Base-by-base conservation (phyloP, 2,888 invertebrate genomes). In the Agrochola macilenta region DNA sequence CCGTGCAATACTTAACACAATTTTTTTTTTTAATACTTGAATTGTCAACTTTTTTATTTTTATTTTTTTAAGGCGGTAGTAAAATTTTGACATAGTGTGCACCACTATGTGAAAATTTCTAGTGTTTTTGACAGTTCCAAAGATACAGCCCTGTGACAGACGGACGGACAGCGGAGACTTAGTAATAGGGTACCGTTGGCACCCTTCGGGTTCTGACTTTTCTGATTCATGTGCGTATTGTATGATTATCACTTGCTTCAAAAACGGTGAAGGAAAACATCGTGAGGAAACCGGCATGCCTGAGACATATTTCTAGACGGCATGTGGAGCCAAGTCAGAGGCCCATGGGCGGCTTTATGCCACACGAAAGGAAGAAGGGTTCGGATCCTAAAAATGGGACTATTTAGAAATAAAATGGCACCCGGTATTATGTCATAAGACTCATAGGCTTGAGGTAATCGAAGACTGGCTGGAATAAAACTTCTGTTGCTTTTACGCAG, bases 401-500 rank as follows among this genome's bases (percentile, higher is more conserved):
- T 58, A 14, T 35, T 35, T 39, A 14, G 23, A 69, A 46, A 12
- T 23, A 69, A 57, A n/a, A 74, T n/a, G n/a, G 30, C 52, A 4
- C n/a, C 65, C 39, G 12, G 14, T 17, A 23, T 52, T 20, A 12
- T 17, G 1, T 30, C 17, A 60, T 9, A 46, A 0, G 17, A 9
- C 35, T 26, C 17, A 58, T 9, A 35, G 1, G 17, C 14, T 66
- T 43, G 12, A n/a, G 35, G 35, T n/a, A 20, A 17, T 30, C 8
- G 14, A 54, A n/a, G 30, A 35, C n/a, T 30, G 3, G 0, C 5
- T 68, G 2, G 17, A 52, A 7, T 63, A 5, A 35, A 63, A 52
- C 82, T 82, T 82, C 72, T 79, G 60, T 8, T 0, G 2, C 7
- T 64, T 30, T n/a, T 5, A 52, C 35, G 17, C 39, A 26, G 11